Base-by-base conservation (phyloP, 2,888 invertebrate species). In the Nomada ruficornis region DNA sequence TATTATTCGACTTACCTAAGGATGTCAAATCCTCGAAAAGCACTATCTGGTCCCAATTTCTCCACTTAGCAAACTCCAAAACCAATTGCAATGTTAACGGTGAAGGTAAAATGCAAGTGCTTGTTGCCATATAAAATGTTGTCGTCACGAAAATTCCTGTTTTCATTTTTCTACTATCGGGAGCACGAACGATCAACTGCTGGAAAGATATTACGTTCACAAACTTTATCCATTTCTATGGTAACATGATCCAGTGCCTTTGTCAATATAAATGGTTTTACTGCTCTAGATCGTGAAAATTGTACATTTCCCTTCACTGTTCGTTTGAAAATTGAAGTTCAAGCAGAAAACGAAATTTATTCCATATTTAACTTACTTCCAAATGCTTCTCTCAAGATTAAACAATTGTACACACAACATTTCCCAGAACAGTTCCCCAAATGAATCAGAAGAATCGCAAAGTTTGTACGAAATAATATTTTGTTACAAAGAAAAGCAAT, bases 21-120 rank as follows among this genome's bases (percentile, higher is more conserved):
- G 89, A 80, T 36, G 71, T 86, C 29, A 90, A 90, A 26, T 94
- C 93, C 2, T 94, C 93, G 83, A 95, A 95, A 0, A 95, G 88
- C 2, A 95, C 88, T 0, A 94, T 93, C 75, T 95, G 95, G 0
- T 94, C 94, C 95, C 95, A 95, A 1, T 95, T 94, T 64, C 95
- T 92, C 94, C 95, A 95, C 23, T 94, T 89, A 0, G 95, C 95
- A 75, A 95, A 95, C 77, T 96, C 95, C 79, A 95, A 85, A 3
- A 95, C 93, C 60, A 95, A 94, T 42, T 95, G 94, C 23, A 95
- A 88, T 0, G 94, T 91, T 11, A 93, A 82, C 0, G 92, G 88
- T 44, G 92, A 89, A 0, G 92, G 92, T 55, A 88, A 80, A 47
- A 88, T 77, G 18, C 88, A 89, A 4, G 65, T 57, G 9, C 77